Evolutionary conservation across 2,888 invertebrate genomes (phyloP), one percentile per base, ranked within the genome.

Genomic region (Dolichomitus sp.): DNA sequence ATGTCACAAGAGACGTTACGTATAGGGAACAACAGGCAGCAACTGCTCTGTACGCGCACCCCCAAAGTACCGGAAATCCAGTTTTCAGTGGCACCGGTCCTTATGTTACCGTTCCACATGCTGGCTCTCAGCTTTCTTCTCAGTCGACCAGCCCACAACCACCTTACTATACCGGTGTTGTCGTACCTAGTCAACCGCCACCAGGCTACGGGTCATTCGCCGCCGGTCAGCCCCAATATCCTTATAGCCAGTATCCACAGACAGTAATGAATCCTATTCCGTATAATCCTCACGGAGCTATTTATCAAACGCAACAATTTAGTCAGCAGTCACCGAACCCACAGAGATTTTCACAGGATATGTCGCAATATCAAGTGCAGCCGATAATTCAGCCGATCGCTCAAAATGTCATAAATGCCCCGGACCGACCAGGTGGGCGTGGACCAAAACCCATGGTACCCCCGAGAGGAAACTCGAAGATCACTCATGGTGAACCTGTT

Each of bases 401-500:
- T 0, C 93, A 93, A 79, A 93, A 92, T 69, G 90, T 93, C 1
- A 86, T 91, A n/a, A 78, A 88, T 0, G 87, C 78, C 3, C 84
- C 87, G 4, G 93, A 93, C 14, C 85, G 91, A 72, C 83, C 88
- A 0, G 89, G 84, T 40, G 87, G 84, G 5, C 88, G 92, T 12
- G 93, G 93, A 19, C 93, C 93, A 0, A 93, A 93, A 68, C 93
- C 93, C 0, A 90, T 92, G 91, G 93, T 93, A 3, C 93, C 93
- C 0, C 93, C 93, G 0, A 88, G 93, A 5, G 91, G 89, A 0
- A 93, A 91, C 76, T 93, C 93, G 4, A 93, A 93, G 80, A 93
- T 93, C 27, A 93, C 93, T 0, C 92, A 92, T 57, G 77, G 80
- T 23, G 93, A 93, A 63, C 75, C 89, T 0, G 90, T 88, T 0